These are phyloP conservation scores for Sitodiplosis mosellana DNA, from an alignment of 1,140 invertebrate genomes.

Conservation along the genomic window DNA sequence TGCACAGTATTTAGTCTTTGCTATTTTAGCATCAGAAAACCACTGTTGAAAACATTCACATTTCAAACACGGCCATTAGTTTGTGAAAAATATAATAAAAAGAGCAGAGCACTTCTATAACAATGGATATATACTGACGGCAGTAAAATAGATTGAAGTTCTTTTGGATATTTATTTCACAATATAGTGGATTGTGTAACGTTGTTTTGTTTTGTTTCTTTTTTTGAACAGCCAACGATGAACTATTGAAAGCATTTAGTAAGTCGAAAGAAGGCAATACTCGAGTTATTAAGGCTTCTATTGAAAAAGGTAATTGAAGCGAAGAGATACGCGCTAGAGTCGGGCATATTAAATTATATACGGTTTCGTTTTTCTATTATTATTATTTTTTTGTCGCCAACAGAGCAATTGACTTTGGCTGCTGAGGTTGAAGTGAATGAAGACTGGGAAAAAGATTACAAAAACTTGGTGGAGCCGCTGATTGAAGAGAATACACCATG, in stretches of 20 bases:
- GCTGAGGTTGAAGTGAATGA: constrained; percentile 44
- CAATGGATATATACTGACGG: too few relatives aligned
- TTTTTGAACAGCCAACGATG: constrained; percentile 49
- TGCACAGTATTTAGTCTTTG: too few relatives aligned
- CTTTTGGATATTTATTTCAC: too few relatives aligned
- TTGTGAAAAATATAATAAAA: too few relatives aligned
- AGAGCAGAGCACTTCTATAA: too few relatives aligned
- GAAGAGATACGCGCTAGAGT: not conserved
- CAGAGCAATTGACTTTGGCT: constrained; percentile 61
- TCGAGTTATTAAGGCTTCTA: constrained; percentile 62
- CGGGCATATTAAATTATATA: not conserved
- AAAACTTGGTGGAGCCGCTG: constrained; percentile 53
- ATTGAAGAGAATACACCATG: constrained; percentile 79
- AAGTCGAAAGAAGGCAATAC: constrained; percentile 65
- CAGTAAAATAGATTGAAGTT: too few relatives aligned
- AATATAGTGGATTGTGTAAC: too few relatives aligned
- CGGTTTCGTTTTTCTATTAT: not conserved
- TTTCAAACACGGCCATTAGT: too few relatives aligned
- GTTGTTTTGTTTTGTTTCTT: too few relatives aligned
- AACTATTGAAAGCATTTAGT: constrained; percentile 59
- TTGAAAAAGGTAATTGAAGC: constrained; percentile 55
- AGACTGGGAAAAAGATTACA: constrained; percentile 79
- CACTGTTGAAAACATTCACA: too few relatives aligned
- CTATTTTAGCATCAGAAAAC: too few relatives aligned
- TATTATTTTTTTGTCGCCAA: constrained; percentile 12